phyloP scores from a whole-genome alignment of 2,888 invertebrate genomes.

The Drosophila niveifrons region DNA sequence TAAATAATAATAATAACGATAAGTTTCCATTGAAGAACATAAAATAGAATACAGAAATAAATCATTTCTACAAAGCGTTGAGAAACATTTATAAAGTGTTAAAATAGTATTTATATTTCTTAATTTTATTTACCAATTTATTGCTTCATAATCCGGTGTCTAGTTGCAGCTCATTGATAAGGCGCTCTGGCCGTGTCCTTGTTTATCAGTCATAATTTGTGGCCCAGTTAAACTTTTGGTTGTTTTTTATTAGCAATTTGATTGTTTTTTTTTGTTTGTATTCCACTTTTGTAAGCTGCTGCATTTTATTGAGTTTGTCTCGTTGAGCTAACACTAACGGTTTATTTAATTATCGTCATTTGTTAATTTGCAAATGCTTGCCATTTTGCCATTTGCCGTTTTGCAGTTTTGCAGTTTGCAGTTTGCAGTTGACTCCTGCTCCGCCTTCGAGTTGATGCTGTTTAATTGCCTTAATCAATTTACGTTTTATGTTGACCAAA shows the following conservation, averaged over 20 bases:
- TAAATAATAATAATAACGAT: no score
- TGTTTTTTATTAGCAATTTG: not conserved
- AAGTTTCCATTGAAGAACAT: no score
- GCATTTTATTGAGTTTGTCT: conserved; percentile 4
- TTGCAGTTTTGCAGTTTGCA: not conserved
- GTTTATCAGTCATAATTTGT: conserved; percentile 15
- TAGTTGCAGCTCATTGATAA: not conserved
- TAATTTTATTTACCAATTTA: not conserved
- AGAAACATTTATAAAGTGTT: no score
- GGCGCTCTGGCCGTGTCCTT: not conserved
- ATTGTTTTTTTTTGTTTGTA: conserved; percentile 5
- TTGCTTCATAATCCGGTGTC: no score
- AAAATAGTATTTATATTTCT: no score
- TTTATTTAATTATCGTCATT: conserved; percentile 65
- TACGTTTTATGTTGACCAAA: conserved; percentile 66
- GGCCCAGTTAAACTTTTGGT: conserved; percentile 11
- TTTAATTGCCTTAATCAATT: conserved; percentile 74
- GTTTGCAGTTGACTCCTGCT: no score
- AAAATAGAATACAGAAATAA: no score
- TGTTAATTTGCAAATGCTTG: conserved; percentile 55
- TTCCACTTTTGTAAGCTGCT: not conserved
- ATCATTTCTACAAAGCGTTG: no score
- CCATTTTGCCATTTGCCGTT: not conserved
- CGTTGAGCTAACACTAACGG: conserved; percentile 48
- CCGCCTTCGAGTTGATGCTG: conserved; percentile 22